phyloP scores from a whole-genome alignment of 2,888 invertebrate genomes.

The Stenoptilia bipunctidactyla region DNA sequence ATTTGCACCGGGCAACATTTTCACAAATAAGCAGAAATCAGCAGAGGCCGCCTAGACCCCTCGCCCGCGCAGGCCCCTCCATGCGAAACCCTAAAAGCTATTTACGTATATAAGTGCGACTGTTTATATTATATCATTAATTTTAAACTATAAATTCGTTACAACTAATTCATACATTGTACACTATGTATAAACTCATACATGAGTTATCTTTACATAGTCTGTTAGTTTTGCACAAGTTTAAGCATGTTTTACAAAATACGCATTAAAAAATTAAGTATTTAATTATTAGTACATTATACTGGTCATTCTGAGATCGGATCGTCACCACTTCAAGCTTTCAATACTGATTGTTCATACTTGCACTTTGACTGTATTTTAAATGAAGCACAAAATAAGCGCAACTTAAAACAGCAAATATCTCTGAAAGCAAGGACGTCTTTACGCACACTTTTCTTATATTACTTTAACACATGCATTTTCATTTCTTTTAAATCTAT shows the following conservation, averaged over 20 bases:
- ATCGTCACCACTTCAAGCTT: constrained; percentile 43
- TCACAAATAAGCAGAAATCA: background rate
- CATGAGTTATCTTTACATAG: background rate
- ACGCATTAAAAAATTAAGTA: constrained; percentile 15
- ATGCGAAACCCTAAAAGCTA: constrained; percentile 30
- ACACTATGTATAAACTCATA: constrained; percentile 5
- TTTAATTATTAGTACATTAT: constrained; percentile 31
- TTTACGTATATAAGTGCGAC: constrained; percentile 57
- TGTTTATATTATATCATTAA: constrained; percentile 27
- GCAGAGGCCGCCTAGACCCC: constrained; percentile 4
- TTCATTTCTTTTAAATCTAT: no score
- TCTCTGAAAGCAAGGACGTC: no score
- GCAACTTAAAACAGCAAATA: no score
- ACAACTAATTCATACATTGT: constrained; percentile 47
- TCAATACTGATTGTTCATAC: constrained; percentile 31
- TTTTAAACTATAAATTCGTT: constrained; percentile 58
- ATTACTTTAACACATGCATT: no score
- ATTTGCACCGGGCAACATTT: constrained; percentile 21
- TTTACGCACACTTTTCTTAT: no score
- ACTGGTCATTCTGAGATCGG: constrained; percentile 68
- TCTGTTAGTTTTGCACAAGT: no score
- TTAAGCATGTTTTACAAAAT: constrained; percentile 5
- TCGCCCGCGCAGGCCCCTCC: constrained; percentile 29
- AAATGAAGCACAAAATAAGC: no score
- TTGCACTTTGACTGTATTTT: no score